phyloP scores from a whole-genome alignment of 2,888 invertebrate genomes.

The Myopa testacea region DNA sequence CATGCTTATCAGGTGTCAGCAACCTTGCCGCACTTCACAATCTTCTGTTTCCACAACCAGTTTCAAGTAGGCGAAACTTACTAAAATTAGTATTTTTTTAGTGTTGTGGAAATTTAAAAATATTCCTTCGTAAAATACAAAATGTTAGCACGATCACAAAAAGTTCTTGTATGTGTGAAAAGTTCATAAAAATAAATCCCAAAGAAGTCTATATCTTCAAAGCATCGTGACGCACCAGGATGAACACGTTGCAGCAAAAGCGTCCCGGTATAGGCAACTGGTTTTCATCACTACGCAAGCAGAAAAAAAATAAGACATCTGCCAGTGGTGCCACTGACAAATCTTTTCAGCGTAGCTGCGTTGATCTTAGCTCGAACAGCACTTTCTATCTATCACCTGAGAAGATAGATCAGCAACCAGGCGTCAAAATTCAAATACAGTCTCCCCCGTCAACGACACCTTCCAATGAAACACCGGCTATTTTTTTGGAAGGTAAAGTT shows the following conservation, averaged over 20 bases:
- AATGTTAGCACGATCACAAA: too few species aligned
- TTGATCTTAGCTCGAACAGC: conserved; percentile 64
- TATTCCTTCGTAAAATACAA: too few species aligned
- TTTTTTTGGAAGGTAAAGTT: conserved; percentile 46
- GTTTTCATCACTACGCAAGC: conserved; percentile 83
- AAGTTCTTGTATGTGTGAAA: too few species aligned
- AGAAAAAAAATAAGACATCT: conserved; percentile 64
- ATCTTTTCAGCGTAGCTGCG: conserved; percentile 67
- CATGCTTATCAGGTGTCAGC: too few species aligned
- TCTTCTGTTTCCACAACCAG: too few species aligned
- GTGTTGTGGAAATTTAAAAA: too few species aligned
- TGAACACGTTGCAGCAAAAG: conserved; percentile 71
- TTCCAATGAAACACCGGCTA: not conserved
- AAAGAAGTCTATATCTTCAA: not conserved
- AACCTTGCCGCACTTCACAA: too few species aligned
- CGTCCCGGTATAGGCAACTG: conserved; percentile 81
- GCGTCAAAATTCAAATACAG: conserved; percentile 1
- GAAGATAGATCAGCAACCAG: not conserved
- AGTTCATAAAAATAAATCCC: too few species aligned
- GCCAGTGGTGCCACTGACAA: conserved; percentile 53
- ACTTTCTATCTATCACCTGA: conserved; percentile 61
- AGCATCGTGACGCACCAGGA: conserved; percentile 40
- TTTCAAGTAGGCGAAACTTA: too few species aligned
- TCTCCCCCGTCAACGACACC: not conserved
- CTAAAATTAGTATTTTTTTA: too few species aligned